phyloP scores from a whole-genome alignment of 2,113 vertebrate species.

The Steatornis caripensis region DNA sequence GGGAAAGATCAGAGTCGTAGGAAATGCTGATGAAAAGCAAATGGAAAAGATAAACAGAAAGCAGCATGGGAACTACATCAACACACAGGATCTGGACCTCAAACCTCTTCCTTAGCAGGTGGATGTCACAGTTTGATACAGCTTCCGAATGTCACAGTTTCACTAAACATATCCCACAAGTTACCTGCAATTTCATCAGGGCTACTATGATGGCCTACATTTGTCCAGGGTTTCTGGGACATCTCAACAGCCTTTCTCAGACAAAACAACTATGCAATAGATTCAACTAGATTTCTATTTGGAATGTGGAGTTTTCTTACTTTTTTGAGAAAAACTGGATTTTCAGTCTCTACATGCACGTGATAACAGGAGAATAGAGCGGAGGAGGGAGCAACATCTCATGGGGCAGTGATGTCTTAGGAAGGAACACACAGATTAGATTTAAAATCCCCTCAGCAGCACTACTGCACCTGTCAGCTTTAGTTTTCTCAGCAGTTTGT shows the following conservation, averaged over 20 bases:
- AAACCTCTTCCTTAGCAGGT: neutral
- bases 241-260: neutral
- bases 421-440: neutral
- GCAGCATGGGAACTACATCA: neutral
- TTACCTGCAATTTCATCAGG: neutral
- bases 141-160: neutral
- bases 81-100: neutral
- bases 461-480: neutral
- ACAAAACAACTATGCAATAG: neutral
- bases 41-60: neutral
- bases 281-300: neutral
- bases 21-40: neutral
- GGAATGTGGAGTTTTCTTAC: neutral
- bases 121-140: neutral
- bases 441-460: neutral
- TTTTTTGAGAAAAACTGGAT: neutral
- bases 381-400: neutral
- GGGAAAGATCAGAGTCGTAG: neutral
- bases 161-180: neutral
- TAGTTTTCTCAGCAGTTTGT: neutral
- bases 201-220: neutral
- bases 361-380: neutral
- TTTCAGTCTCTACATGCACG: neutral
- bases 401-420: neutral
- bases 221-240: neutral